A percentile compares a stretch with the other conserved stretches of the same genome.
These are phyloP conservation scores for Cryptocephalus primarius DNA, from an alignment of 2,888 invertebrate genomes.

Conservation along the genomic window DNA sequence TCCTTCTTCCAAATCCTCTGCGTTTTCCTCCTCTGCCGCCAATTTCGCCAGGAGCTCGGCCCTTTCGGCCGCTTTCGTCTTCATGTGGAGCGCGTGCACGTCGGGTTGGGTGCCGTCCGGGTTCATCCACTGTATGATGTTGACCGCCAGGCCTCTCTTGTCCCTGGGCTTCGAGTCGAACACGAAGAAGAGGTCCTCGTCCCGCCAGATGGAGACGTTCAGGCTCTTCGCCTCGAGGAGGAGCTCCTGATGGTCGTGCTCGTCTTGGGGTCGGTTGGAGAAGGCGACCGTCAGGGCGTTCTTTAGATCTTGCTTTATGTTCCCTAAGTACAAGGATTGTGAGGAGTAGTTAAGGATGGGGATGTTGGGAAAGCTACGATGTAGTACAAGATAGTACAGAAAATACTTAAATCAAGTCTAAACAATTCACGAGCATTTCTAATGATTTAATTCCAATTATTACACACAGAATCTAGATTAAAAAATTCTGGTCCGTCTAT, in stretches of 20 bases:
- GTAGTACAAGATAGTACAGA: too few relatives aligned
- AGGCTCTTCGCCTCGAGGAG: conserved; percentile 25
- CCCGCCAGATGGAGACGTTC: conserved; percentile 29
- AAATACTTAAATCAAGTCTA: too few relatives aligned
- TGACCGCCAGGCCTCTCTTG: conserved; percentile 20
- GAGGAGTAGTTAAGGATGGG: not conserved
- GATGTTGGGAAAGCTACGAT: too few relatives aligned
- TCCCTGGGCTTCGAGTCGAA: conserved; percentile 34
- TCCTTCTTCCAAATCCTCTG: conserved; percentile 5
- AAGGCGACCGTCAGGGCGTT: conserved; percentile 10
- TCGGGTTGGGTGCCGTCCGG: not conserved
- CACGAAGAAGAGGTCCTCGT: conserved; percentile 24
- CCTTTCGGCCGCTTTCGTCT: not conserved
- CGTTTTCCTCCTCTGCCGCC: not conserved
- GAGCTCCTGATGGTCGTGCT: conserved; percentile 15
- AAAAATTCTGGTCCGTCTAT: too few relatives aligned
- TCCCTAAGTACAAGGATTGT: conserved; percentile 7
- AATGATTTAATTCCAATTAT: too few relatives aligned
- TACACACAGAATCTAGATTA: too few relatives aligned
- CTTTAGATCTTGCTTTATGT: conserved; percentile 15
- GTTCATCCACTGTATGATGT: not conserved
- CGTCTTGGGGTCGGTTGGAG: conserved; percentile 13
- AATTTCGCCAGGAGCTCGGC: not conserved
- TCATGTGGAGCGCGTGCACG: not conserved
- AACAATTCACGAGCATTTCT: too few relatives aligned